A percentile compares a stretch with the other conserved stretches of the same genome.
These are phyloP conservation scores for Leptoclinus maculatus DNA, from an alignment of 2,797 vertebrate species.

Conservation along the genomic window DNA sequence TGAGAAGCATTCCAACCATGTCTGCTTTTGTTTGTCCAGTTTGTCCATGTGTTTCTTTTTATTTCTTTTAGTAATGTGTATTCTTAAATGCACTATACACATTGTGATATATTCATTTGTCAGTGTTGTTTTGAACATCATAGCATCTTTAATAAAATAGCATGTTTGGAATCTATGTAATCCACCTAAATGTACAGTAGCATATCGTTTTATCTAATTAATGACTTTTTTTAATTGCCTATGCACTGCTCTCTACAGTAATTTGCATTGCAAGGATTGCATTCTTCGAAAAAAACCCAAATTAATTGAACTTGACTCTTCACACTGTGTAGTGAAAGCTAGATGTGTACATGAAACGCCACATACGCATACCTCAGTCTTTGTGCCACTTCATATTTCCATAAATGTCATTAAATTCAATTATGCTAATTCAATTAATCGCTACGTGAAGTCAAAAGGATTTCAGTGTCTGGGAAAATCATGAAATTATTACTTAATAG, in stretches of 20 bases:
- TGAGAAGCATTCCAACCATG: conserved; percentile 24
- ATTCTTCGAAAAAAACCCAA: not conserved
- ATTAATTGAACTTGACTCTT: not conserved
- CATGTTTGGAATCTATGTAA: not conserved
- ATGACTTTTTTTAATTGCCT: not conserved
- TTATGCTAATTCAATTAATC: conserved; percentile 16
- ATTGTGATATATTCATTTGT: not conserved
- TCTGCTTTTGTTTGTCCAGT: conserved; percentile 6
- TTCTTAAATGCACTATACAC: not conserved
- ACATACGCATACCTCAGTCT: not conserved
- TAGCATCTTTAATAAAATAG: not conserved
- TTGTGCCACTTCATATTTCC: not conserved
- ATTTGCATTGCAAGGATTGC: not conserved
- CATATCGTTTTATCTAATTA: not conserved
- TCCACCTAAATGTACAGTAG: not conserved
- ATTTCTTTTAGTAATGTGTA: not conserved
- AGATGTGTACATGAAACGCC: not conserved
- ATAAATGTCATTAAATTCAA: not conserved
- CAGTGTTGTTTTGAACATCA: not conserved
- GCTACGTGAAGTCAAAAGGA: conserved; percentile 6
- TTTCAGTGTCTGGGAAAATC: conserved; percentile 29
- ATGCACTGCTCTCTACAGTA: too few relatives aligned
- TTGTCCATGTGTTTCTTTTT: not conserved
- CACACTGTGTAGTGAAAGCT: not conserved
- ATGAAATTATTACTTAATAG: conserved; percentile 24